Base-by-base conservation (phyloP, 2,888 invertebrate species). In the Parnassius apollo region DNA sequence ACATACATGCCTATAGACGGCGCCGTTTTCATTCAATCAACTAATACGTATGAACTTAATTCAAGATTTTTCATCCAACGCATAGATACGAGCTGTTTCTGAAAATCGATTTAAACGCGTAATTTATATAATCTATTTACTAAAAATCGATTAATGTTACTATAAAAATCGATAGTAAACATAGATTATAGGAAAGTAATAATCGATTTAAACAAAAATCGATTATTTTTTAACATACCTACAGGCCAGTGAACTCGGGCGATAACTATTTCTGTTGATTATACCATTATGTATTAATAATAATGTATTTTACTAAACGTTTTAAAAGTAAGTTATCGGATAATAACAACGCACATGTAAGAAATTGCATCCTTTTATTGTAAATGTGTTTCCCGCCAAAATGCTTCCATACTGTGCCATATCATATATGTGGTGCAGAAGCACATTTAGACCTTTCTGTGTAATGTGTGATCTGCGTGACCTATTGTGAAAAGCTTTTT, bases 371-470 rank as follows among this genome's bases (percentile, higher is more conserved):
- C 58, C 67, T 69, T 66, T 48, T 68, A 66, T 72, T 65, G 67
- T 70, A 76, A 85, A 80, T 73, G 70, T 75, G 81, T 91, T 92
- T 92, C 92, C 92, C 92, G 92, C 92, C 92, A 92, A 92, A 92
- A 92, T 75, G 85, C 83, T 84, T 86, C 83, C 83, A 78, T 81
- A 80, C 81, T 81, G 73, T 82, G 78, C 77, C 79, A 67, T 62
- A 10, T n/a, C 54, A 42, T 75, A 67, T 72, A 77, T 57, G 75
- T 75, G 77, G 72, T 76, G 76, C 71, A 75, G 74, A 75, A 75
- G 81, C 83, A 78, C 75, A 74, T 75, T 25, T 75, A 68, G 71
- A 75, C 70, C 74, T 70, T 65, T 18, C 69, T 70, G 68, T 68
- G 67, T 65, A 65, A 75, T 76, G 78, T 81, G 72, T 84, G 82